Evolutionary conservation across 2,113 vertebrate genomes (phyloP).

Genomic region (Dromaius novaehollandiae): DNA sequence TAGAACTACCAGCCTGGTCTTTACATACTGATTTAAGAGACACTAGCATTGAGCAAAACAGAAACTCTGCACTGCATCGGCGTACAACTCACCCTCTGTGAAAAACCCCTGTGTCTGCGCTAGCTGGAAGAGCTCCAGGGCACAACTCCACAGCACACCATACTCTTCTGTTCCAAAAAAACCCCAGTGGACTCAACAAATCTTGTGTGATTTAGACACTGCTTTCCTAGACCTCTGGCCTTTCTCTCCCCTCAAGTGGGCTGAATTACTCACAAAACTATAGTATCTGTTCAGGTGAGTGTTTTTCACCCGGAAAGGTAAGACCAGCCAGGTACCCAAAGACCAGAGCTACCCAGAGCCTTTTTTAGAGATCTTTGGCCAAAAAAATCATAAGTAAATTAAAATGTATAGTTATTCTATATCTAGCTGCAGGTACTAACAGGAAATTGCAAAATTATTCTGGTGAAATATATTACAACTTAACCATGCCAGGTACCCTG

Average conservation of each 20-base stretch:
- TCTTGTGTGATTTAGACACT: background rate
- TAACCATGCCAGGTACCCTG: background rate
- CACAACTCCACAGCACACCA: background rate
- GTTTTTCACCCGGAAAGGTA: background rate
- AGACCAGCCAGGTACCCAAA: background rate
- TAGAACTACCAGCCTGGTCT: background rate
- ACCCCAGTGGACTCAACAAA: background rate
- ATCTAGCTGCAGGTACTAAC: background rate
- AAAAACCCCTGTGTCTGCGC: background rate
- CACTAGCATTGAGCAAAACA: background rate
- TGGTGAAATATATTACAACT: background rate
- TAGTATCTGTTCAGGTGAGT: background rate
- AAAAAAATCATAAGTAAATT: background rate
- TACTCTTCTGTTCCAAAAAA: background rate
- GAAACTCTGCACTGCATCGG: background rate
- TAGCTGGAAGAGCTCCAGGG: background rate
- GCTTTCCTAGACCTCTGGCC: background rate
- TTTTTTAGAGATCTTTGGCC: background rate
- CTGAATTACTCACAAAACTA: background rate
- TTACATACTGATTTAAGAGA: background rate
- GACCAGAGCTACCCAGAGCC: background rate
- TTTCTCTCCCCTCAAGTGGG: background rate
- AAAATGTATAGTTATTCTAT: background rate
- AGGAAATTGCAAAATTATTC: background rate
- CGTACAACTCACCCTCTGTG: background rate